Percentiles rank a stretch among this genome's conserved stretches.
These are phyloP conservation scores for Diprion similis DNA, from an alignment of 1,140 invertebrate genomes.

Conservation along the genomic window DNA sequence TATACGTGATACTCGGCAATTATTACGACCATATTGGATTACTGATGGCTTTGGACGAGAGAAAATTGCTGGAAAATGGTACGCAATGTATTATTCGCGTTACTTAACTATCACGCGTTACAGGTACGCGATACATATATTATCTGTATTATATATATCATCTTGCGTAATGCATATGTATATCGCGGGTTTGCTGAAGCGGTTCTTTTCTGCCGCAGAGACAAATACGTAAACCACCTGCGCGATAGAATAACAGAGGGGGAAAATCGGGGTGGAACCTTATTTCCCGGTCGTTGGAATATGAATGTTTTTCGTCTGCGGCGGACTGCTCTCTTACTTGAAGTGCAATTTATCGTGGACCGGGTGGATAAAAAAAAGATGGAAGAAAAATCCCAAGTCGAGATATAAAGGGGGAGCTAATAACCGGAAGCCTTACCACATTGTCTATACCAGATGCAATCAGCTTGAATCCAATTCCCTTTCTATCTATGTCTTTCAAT, in stretches of 20 bases:
- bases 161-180: background rate
- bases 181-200: too few species aligned
- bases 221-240: too few species aligned
- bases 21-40: slow-evolving; percentile 87
- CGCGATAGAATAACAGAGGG: too few species aligned
- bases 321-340: background rate
- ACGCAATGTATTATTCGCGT: slow-evolving; percentile 44
- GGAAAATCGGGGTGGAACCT: too few species aligned
- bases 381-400: too few species aligned
- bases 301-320: too few species aligned
- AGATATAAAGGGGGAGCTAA: background rate
- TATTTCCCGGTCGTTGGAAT: background rate
- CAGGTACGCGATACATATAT: slow-evolving; percentile 33
- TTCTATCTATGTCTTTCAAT: background rate
- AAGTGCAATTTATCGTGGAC: slow-evolving; percentile 1
- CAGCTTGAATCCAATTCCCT: too few species aligned
- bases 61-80: slow-evolving; percentile 83
- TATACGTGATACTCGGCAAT: slow-evolving; percentile 91
- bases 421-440: background rate
- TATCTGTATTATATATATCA: background rate
- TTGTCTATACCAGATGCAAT: too few species aligned
- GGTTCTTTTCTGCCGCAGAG: too few species aligned
- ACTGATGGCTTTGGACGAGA: slow-evolving; percentile 81
- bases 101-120: background rate
- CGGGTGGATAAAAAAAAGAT: background rate